Conservation (phyloP, 2,113 vertebrate genomes). For the Typhlomys cinereus region DNA sequence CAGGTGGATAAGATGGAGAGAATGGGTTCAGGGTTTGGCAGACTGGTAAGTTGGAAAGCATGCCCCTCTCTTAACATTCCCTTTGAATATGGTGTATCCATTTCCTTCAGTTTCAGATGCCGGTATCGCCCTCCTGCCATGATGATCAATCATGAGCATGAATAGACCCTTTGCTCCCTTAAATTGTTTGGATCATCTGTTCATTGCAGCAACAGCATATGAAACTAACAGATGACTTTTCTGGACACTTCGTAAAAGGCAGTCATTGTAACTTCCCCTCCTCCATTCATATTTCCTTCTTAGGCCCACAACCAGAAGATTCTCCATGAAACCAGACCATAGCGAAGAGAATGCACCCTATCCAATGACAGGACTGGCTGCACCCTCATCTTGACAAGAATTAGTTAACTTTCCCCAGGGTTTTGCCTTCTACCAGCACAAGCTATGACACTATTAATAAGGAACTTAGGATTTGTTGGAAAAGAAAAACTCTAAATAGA, state of each 20-base stretch:
- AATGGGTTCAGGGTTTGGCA: no score
- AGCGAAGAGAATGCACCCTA: not conserved
- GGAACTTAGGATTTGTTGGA: not conserved
- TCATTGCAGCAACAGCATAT: no score
- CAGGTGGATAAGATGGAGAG: no score
- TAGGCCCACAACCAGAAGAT: not conserved
- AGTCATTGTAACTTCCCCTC: not conserved
- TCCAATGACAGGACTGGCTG: not conserved
- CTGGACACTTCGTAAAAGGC: conserved; percentile 6
- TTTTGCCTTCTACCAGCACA: not conserved
- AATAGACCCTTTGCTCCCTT: no score
- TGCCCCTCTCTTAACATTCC: no score
- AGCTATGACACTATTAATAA: conserved; percentile 7
- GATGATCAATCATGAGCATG: no score
- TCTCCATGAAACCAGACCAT: not conserved
- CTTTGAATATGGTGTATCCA: no score
- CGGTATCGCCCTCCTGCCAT: no score
- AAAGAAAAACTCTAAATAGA: not conserved
- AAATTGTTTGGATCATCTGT: no score
- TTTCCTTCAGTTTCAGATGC: no score
- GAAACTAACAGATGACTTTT: no score
- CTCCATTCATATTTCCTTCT: not conserved
- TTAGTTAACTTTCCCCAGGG: not conserved
- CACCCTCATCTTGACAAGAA: not conserved
- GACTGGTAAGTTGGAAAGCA: no score